A percentile compares a stretch with the other conserved stretches of the same genome.
Evolutionary conservation across 1,140 invertebrate species (phyloP).

Genomic region (Drosophila triauraria): DNA sequence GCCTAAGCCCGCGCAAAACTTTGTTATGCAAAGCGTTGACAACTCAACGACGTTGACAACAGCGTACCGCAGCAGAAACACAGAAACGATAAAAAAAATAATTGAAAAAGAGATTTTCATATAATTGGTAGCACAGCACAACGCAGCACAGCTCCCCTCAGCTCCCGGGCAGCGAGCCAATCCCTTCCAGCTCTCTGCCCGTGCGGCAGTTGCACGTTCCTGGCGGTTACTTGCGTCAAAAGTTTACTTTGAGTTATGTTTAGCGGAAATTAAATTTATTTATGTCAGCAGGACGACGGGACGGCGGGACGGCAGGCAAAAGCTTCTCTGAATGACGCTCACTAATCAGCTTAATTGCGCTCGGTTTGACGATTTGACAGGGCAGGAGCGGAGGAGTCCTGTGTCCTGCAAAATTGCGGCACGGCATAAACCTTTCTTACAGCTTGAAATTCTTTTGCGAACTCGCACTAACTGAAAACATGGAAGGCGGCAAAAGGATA

Average conservation of each 20-base stretch:
- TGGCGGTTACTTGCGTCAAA: constrained; percentile 43
- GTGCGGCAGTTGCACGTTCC: constrained; percentile 21
- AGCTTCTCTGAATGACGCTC: constrained; percentile 44
- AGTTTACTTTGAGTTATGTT: constrained; percentile 66
- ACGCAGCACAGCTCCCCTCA: too few relatives aligned
- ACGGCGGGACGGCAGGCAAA: background rate
- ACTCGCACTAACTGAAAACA: constrained; percentile 1
- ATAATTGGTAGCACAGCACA: constrained; percentile 40
- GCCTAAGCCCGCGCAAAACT: constrained; percentile 44
- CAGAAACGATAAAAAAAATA: constrained; percentile 39
- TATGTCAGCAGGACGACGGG: constrained; percentile 28
- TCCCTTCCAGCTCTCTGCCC: background rate
- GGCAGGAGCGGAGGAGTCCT: background rate
- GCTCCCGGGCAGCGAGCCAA: background rate
- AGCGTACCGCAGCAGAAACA: constrained; percentile 33
- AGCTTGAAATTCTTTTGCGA: background rate
- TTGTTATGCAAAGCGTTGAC: constrained; percentile 64
- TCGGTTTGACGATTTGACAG: constrained; percentile 46
- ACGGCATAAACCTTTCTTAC: constrained; percentile 21
- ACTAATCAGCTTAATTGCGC: constrained; percentile 62
- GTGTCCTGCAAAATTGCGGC: background rate
- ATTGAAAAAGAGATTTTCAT: constrained; percentile 61
- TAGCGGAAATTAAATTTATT: constrained; percentile 59
- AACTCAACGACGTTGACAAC: constrained; percentile 47
- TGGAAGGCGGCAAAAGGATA: background rate